Percentiles rank a stretch among this genome's conserved stretches.
Evolutionary conservation across 2,797 vertebrate genomes (phyloP).

Genomic region (Tiaroga cobitis): DNA sequence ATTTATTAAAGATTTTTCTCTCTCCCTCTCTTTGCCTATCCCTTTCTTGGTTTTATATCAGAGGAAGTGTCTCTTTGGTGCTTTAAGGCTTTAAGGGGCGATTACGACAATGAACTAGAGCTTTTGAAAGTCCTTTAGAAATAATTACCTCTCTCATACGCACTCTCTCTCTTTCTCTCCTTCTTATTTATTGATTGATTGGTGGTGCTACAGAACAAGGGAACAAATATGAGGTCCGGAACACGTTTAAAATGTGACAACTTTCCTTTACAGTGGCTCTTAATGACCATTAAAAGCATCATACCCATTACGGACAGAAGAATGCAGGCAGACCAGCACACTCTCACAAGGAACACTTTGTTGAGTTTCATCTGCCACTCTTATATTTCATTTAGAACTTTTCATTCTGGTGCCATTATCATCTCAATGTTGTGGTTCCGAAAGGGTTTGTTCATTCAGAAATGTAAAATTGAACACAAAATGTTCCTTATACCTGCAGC

Average conservation of each 20-base stretch:
- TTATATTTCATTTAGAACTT: slow-evolving; percentile 16
- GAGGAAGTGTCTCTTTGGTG: slow-evolving; percentile 37
- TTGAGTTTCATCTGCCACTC: slow-evolving; percentile 14
- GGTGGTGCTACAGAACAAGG: background rate
- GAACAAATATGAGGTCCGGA: slow-evolving; percentile 29
- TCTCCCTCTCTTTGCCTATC: background rate
- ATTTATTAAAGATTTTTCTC: slow-evolving; percentile 31
- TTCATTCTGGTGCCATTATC: slow-evolving; percentile 16
- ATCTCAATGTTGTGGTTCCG: background rate
- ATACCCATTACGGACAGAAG: slow-evolving; percentile 9
- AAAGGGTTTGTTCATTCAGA: slow-evolving; percentile 7
- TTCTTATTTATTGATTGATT: slow-evolving; percentile 28
- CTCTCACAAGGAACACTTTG: background rate
- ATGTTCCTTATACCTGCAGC: background rate
- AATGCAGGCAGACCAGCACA: background rate
- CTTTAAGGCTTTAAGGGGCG: slow-evolving; percentile 48
- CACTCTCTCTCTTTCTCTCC: background rate
- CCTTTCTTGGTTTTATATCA: slow-evolving; percentile 6
- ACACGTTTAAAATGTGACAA: slow-evolving; percentile 30
- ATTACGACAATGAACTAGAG: slow-evolving; percentile 55
- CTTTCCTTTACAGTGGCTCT: slow-evolving; percentile 22
- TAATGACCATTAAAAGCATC: slow-evolving; percentile 38
- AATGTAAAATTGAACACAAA: background rate
- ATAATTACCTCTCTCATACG: slow-evolving; percentile 42
- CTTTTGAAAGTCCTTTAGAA: slow-evolving; percentile 47